Conservation (phyloP, 2,113 vertebrate species). For the Epinephelus fuscoguttatus region DNA sequence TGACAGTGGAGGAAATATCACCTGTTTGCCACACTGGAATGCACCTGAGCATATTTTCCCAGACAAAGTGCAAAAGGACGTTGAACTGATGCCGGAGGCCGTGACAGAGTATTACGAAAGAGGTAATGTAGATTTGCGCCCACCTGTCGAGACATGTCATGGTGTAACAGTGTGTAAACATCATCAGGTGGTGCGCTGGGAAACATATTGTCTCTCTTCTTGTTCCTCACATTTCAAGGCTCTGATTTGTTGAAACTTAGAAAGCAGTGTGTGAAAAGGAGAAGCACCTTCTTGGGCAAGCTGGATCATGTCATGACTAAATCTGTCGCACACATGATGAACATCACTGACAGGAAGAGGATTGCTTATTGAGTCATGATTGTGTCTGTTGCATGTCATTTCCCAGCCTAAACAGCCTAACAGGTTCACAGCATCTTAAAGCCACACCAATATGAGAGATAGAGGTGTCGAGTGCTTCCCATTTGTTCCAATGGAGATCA, state of each 20-base stretch:
- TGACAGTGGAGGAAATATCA: conserved; percentile 54
- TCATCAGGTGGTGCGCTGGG: conserved; percentile 50
- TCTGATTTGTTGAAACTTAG: conserved; percentile 56
- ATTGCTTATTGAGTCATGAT: conserved; percentile 40
- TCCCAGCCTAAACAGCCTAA: conserved; percentile 55
- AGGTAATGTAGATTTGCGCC: conserved; percentile 52
- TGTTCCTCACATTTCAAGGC: conserved; percentile 25
- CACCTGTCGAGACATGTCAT: conserved; percentile 71
- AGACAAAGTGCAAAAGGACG: conserved; percentile 73
- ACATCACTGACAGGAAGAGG: conserved; percentile 36
- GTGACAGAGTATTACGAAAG: conserved; percentile 70
- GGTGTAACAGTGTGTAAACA: conserved; percentile 61
- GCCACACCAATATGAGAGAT: background rate
- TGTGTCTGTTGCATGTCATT: conserved; percentile 37
- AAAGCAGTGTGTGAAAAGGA: conserved; percentile 51
- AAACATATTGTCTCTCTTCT: conserved; percentile 47
- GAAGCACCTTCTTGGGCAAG: conserved; percentile 41
- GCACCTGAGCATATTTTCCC: conserved; percentile 80
- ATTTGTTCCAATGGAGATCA: conserved; percentile 68
- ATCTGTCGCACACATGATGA: conserved; percentile 9
- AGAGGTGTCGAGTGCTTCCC: conserved; percentile 49
- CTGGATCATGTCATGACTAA: conserved; percentile 37
- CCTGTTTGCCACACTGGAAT: conserved; percentile 60
- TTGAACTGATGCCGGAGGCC: conserved; percentile 71
- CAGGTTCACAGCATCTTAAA: conserved; percentile 25